Conservation (phyloP, 2,797 vertebrate genomes). For the Scolopax rusticola region DNA sequence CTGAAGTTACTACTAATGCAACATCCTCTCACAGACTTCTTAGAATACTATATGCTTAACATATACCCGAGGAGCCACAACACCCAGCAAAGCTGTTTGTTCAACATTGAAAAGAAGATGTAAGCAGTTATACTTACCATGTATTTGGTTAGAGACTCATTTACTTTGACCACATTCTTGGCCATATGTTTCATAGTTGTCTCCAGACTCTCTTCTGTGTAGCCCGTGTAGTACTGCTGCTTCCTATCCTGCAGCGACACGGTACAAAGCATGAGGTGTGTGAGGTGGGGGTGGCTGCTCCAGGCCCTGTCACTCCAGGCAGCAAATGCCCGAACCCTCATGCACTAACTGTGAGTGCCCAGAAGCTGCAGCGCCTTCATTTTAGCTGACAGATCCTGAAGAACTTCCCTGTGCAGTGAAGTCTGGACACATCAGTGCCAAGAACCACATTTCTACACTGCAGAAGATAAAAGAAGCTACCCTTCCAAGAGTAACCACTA, state of each 20-base stretch:
- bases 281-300: not conserved
- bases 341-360: accelerated
- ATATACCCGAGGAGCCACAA: not conserved
- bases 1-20: not conserved
- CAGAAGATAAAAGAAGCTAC: not conserved
- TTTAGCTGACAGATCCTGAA: not conserved
- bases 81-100: not conserved
- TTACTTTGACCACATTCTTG: constrained; percentile 81
- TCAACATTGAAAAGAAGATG: not conserved
- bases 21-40: not conserved
- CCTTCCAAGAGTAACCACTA: not conserved
- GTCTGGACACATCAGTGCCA: not conserved
- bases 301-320: not conserved
- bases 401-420: not conserved
- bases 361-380: not conserved
- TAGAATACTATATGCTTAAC: not conserved
- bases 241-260: constrained; percentile 65
- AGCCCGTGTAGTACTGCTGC: constrained; percentile 81
- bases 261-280: not conserved
- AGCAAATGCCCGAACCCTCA: not conserved
- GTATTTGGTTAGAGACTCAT: constrained; percentile 77
- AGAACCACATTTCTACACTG: not conserved
- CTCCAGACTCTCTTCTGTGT: constrained; percentile 72
- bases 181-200: constrained; percentile 82
- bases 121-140: constrained; percentile 69